Evolutionary conservation across 2,888 invertebrate genomes (phyloP).

Genomic region (Empis livida): DNA sequence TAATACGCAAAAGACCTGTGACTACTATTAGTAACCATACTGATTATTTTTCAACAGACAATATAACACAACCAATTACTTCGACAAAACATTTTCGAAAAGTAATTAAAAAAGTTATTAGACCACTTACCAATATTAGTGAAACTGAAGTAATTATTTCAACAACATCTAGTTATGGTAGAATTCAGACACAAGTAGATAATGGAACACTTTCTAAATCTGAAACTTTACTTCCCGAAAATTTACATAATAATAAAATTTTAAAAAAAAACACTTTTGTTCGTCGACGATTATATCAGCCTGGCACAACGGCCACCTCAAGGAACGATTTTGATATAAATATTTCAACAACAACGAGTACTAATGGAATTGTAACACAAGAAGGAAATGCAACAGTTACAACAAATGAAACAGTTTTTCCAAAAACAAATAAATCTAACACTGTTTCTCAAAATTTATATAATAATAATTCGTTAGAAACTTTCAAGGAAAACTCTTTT

Average conservation of each 20-base stretch:
- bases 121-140: slow-evolving; percentile 18
- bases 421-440: slow-evolving; percentile 10
- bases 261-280: too few species aligned
- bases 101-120: slow-evolving; percentile 23
- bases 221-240: too few species aligned
- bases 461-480: slow-evolving; percentile 7
- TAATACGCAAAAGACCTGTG: slow-evolving; percentile 6
- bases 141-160: slow-evolving; percentile 4
- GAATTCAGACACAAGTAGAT: too few species aligned
- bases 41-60: not conserved
- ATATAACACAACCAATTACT: slow-evolving; percentile 11
- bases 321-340: too few species aligned
- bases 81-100: slow-evolving; percentile 25
- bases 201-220: too few species aligned
- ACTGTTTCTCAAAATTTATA: slow-evolving; percentile 7
- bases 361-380: slow-evolving; percentile 8
- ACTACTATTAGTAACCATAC: not conserved
- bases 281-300: too few species aligned
- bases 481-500: not conserved
- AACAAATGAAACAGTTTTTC: too few species aligned
- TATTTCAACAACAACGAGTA: slow-evolving; percentile 13
- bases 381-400: not conserved
- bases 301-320: too few species aligned
- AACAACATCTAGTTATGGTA: too few species aligned
- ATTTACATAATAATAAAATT: too few species aligned